A percentile compares a stretch with the other conserved stretches of the same genome.
Evolutionary conservation across 2,797 vertebrate species (phyloP).

Genomic region (Myotis findleyi): DNA sequence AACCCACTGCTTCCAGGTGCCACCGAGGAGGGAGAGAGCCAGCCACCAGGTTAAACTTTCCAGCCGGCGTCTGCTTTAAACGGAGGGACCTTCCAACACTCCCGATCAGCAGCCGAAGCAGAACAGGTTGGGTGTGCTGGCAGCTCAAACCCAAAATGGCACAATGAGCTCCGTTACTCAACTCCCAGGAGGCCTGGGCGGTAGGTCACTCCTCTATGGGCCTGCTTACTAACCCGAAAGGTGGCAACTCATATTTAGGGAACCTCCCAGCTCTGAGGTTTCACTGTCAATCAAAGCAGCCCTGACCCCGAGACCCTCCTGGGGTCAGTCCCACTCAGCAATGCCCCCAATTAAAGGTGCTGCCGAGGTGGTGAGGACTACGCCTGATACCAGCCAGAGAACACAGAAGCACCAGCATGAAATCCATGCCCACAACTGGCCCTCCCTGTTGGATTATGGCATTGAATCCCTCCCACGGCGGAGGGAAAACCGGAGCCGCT

Average conservation of each 20-base stretch:
- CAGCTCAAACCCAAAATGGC: conserved; percentile 16
- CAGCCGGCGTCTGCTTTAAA: neutral
- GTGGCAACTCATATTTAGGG: neutral
- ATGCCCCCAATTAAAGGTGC: conserved; percentile 11
- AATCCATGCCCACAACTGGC: neutral
- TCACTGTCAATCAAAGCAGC: conserved; percentile 15
- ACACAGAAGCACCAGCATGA: neutral
- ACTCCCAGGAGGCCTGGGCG: neutral
- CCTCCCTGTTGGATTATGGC: conserved; percentile 8
- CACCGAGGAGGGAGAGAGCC: neutral
- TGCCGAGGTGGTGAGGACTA: conserved; percentile 4
- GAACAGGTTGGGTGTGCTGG: neutral
- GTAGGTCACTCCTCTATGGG: neutral
- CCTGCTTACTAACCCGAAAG: neutral
- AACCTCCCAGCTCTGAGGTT: neutral
- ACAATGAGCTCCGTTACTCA: neutral
- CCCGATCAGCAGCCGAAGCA: neutral
- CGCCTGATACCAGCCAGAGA: neutral
- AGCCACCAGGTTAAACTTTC: neutral
- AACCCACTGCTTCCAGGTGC: neutral
- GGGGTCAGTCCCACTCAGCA: neutral
- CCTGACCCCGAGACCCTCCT: neutral
- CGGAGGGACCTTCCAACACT: neutral
- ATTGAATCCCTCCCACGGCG: conserved; percentile 48
- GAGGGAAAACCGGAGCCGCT: neutral